phyloP scores from a whole-genome alignment of 1,140 invertebrate genomes.

The Mesaphorura yosii region DNA sequence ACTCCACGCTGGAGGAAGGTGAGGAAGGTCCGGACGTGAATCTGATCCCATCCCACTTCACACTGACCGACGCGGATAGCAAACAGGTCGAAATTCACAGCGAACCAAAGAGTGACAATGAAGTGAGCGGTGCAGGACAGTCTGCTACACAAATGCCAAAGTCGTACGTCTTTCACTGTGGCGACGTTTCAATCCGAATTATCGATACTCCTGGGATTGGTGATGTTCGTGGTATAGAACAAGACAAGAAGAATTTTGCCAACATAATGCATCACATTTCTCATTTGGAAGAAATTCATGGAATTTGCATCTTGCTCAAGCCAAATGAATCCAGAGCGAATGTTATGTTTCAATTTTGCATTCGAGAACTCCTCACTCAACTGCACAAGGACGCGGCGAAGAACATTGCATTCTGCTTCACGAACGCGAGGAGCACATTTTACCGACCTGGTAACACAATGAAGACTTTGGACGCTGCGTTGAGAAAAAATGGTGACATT shows the following conservation, averaged over 20 bases:
- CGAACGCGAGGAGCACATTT: constrained; percentile 25
- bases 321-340: constrained; percentile 28
- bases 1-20: constrained; percentile 9
- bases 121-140: constrained; percentile 3
- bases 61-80: constrained; percentile 4
- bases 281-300: constrained; percentile 28
- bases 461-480: constrained; percentile 3
- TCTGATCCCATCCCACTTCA: constrained; percentile 14
- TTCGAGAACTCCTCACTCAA: constrained; percentile 31
- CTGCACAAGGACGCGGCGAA: constrained; percentile 29
- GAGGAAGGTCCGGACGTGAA: background rate
- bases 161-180: constrained; percentile 5
- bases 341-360: constrained; percentile 31
- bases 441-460: constrained; percentile 26
- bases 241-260: constrained; percentile 33
- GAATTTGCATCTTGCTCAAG: constrained; percentile 31
- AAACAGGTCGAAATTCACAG: background rate
- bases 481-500: constrained; percentile 6
- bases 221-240: constrained; percentile 29
- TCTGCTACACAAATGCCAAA: constrained; percentile 16
- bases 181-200: constrained; percentile 18
- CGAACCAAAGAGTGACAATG: constrained; percentile 7
- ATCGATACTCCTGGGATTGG: constrained; percentile 35
- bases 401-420: constrained; percentile 33
- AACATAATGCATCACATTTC: constrained; percentile 26